phyloP scores from a whole-genome alignment of 2,888 invertebrate species.

The Parnassius apollo region DNA sequence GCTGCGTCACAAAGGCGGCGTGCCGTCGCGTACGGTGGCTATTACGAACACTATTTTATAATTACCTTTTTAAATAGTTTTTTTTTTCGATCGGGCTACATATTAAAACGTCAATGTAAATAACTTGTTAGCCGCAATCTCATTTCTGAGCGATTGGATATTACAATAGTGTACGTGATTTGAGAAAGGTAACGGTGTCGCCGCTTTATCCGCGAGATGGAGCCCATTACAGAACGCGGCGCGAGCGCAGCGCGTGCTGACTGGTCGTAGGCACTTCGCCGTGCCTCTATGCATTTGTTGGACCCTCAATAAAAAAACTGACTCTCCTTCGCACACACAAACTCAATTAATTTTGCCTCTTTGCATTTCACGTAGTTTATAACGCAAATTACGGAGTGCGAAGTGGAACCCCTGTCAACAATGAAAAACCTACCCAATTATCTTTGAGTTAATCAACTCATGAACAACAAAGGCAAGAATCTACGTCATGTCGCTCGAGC shows the following conservation, averaged over 20 bases:
- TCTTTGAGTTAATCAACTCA: conserved; percentile 25
- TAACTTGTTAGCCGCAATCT: conserved; percentile 82
- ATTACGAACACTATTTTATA: conserved; percentile 75
- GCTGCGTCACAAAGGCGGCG: conserved; percentile 72
- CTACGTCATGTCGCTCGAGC: conserved; percentile 19
- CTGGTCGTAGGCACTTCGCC: conserved; percentile 11
- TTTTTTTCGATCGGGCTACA: conserved; percentile 72
- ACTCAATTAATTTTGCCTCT: conserved; percentile 24
- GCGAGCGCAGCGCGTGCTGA: conserved; percentile 54
- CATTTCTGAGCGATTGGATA: conserved; percentile 81
- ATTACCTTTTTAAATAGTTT: conserved; percentile 81
- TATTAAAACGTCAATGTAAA: conserved; percentile 82
- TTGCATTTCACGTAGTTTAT: conserved; percentile 18
- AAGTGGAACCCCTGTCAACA: conserved; percentile 16
- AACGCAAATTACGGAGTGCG: conserved; percentile 20
- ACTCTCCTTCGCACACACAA: conserved; percentile 22
- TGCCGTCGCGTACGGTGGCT: conserved; percentile 72
- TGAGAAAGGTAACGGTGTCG: conserved; percentile 80
- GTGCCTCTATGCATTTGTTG: conserved; percentile 12
- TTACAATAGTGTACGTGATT: conserved; percentile 82
- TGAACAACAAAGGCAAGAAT: conserved; percentile 25
- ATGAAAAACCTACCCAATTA: conserved; percentile 15
- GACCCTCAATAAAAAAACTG: conserved; percentile 20
- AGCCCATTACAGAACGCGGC: conserved; percentile 57
- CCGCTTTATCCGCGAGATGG: conserved; percentile 77